These are phyloP conservation scores for Asobara japonica DNA, from an alignment of 1,140 invertebrate species.

Conservation along the genomic window DNA sequence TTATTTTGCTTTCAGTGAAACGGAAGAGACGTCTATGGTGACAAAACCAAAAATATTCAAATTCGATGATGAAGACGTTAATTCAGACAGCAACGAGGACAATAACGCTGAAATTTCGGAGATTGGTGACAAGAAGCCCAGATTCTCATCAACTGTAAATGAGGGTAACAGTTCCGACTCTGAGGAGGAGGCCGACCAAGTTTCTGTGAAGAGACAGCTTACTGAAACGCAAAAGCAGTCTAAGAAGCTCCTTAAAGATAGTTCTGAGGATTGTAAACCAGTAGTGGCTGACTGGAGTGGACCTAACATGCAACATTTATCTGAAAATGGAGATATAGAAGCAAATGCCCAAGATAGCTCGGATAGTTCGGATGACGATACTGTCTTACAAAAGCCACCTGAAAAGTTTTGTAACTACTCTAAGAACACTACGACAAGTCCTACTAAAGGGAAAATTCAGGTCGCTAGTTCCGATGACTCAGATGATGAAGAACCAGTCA, in stretches of 20 bases:
- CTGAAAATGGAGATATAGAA: no score
- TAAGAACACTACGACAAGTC: not conserved
- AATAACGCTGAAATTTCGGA: not conserved
- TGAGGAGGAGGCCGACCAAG: not conserved
- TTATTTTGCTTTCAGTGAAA: not conserved
- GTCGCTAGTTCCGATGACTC: not conserved
- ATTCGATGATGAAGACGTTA: not conserved
- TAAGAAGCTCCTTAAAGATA: no score
- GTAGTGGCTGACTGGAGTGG: no score
- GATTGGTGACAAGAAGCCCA: not conserved
- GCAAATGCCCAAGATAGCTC: no score
- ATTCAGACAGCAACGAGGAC: not conserved
- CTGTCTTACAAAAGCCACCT: no score
- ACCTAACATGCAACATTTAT: no score
- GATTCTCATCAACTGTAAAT: not conserved
- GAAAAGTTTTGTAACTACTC: not conserved
- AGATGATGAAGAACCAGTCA: not conserved
- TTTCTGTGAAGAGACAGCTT: not conserved
- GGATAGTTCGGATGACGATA: no score
- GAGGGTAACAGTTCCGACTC: not conserved
- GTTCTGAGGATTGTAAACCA: no score
- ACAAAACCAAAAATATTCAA: not conserved
- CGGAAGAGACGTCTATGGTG: not conserved
- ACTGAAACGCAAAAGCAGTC: not conserved
- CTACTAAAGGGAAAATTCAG: not conserved